These are phyloP conservation scores for Crotalus viridis DNA, from an alignment of 2,113 vertebrate species.

Conservation along the genomic window DNA sequence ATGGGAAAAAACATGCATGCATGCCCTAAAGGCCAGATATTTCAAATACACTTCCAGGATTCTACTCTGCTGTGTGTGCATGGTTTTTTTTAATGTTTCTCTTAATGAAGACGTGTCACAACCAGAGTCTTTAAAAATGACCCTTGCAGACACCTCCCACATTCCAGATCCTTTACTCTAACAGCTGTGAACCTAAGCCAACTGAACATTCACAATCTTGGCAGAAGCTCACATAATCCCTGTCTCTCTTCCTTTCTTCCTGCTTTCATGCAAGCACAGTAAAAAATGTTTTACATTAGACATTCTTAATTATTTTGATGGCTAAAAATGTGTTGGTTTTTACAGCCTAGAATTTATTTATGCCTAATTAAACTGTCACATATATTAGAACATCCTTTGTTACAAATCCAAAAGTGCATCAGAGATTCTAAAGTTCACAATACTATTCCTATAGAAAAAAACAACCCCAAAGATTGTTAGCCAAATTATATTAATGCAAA, in stretches of 20 bases:
- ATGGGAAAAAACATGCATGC: conserved; percentile 1
- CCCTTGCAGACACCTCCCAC: conserved; percentile 42
- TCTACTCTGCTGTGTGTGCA: neutral
- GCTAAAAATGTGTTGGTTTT: neutral
- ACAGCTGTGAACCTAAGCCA: conserved; percentile 66
- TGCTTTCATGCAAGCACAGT: conserved; percentile 1
- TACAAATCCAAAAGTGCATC: neutral
- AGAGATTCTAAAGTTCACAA: neutral
- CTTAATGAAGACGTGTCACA: conserved; percentile 59
- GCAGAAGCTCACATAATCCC: conserved; percentile 35
- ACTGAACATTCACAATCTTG: conserved; percentile 41
- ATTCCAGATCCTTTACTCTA: conserved; percentile 56
- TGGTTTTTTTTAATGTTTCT: neutral
- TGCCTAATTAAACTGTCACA: neutral
- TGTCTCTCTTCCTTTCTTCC: conserved; percentile 10
- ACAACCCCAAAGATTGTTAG: neutral
- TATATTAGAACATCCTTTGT: neutral
- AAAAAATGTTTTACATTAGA: neutral
- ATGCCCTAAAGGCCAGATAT: conserved; percentile 23
- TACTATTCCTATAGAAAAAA: neutral
- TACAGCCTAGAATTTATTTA: neutral
- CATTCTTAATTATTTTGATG: neutral
- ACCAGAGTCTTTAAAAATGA: conserved; percentile 46
- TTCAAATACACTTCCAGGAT: conserved; percentile 41
- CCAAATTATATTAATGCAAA: neutral